These are phyloP conservation scores for Lasiurus cinereus DNA, from an alignment of 2,113 vertebrate genomes.

Conservation along the genomic window DNA sequence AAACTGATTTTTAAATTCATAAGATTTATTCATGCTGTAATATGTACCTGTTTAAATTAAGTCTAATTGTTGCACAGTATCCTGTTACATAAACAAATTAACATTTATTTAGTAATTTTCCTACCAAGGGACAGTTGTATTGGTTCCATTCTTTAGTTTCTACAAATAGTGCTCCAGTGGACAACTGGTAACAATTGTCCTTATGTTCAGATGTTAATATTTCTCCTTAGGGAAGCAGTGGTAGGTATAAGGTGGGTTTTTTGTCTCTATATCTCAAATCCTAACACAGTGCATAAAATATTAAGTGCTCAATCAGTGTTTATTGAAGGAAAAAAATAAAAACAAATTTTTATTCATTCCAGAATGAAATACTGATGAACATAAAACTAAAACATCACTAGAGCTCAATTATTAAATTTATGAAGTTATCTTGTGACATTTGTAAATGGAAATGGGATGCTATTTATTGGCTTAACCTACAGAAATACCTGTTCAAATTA, in stretches of 20 bases:
- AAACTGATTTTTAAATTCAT: not conserved
- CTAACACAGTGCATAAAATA: not conserved
- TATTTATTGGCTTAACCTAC: not conserved
- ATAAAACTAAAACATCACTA: not conserved
- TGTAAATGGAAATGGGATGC: not conserved
- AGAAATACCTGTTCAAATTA: conserved; percentile 31
- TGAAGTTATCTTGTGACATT: not conserved
- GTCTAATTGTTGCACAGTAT: not conserved
- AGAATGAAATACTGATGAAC: not conserved
- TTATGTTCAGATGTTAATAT: not conserved
- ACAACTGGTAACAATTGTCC: not conserved
- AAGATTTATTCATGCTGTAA: not conserved
- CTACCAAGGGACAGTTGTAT: not conserved
- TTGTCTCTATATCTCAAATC: not conserved
- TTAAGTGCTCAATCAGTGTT: not conserved
- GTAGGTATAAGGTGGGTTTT: too few species aligned
- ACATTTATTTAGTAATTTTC: not conserved
- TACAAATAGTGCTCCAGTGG: not conserved
- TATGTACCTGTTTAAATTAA: not conserved
- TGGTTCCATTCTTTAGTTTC: not conserved
- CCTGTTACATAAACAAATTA: not conserved
- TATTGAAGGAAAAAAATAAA: conserved; percentile 29
- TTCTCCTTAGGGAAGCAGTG: not conserved
- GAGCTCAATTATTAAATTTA: not conserved
- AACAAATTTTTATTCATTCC: conserved; percentile 20